Conservation (phyloP, 2,113 vertebrate species). For the Orientallactaga bullata region DNA sequence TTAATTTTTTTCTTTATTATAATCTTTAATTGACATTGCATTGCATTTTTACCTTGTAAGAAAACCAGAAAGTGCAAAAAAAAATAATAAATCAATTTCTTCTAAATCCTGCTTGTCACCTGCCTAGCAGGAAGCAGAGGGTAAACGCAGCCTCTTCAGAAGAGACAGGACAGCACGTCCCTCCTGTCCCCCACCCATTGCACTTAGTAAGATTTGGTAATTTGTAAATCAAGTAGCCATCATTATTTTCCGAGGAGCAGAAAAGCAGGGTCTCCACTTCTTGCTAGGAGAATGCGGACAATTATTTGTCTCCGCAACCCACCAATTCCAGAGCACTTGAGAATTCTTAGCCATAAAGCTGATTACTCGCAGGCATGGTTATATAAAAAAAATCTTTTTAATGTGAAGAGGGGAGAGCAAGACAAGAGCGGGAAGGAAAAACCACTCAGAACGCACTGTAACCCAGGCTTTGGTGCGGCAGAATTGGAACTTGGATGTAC, state of each 20-base stretch:
- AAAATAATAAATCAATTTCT: conserved; percentile 68
- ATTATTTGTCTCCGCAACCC: conserved; percentile 56
- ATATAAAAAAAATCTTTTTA: conserved; percentile 64
- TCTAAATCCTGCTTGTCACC: conserved; percentile 62
- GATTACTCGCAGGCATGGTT: conserved; percentile 54
- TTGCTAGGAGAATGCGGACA: conserved; percentile 25
- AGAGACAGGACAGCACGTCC: neutral
- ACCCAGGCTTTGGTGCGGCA: neutral
- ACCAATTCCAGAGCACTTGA: conserved; percentile 66
- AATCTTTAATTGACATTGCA: neutral
- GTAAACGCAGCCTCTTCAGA: neutral
- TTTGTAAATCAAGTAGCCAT: conserved; percentile 69
- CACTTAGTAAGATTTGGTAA: conserved; percentile 22
- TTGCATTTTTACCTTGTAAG: conserved; percentile 53
- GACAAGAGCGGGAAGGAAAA: neutral
- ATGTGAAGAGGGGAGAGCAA: neutral
- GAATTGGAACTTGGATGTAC: neutral
- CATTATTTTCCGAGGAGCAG: conserved; percentile 49
- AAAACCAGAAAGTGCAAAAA: conserved; percentile 62
- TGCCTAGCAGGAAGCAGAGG: neutral
- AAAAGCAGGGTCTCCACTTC: conserved; percentile 28
- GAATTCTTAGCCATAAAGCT: conserved; percentile 68
- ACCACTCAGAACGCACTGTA: neutral
- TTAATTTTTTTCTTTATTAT: neutral
- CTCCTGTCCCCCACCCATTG: neutral